Conservation (phyloP, 64 coral and sea anemone species). For the Catalaphyllia jardinei region DNA sequence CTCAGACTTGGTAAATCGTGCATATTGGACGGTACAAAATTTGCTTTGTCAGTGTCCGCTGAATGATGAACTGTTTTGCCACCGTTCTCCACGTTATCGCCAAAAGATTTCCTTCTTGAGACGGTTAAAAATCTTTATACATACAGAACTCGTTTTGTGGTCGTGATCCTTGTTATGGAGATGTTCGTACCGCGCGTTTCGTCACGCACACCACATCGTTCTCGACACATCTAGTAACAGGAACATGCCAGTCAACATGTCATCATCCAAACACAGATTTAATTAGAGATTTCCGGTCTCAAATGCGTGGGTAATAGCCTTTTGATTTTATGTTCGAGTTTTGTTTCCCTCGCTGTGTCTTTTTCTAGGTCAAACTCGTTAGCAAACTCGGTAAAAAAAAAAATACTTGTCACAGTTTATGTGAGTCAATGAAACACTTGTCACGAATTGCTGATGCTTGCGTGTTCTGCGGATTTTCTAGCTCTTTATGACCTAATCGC, state of each 20-base stretch:
- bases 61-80: background rate
- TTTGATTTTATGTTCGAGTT: too few species aligned
- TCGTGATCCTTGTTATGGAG: background rate
- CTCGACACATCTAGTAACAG: background rate
- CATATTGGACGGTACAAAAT: background rate
- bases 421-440: too few species aligned
- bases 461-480: too few species aligned
- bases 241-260: background rate
- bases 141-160: background rate
- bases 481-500: too few species aligned
- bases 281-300: background rate
- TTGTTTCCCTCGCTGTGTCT: too few species aligned
- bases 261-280: too few species aligned
- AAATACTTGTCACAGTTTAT: too few species aligned
- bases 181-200: background rate
- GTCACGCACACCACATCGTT: background rate
- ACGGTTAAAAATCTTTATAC: background rate
- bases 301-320: too few species aligned
- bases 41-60: background rate
- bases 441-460: too few species aligned
- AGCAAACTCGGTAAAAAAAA: too few species aligned
- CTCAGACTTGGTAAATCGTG: conserved; percentile 3
- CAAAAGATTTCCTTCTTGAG: background rate
- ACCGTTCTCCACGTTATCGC: background rate
- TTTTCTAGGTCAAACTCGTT: too few species aligned